Evolutionary conservation across 2,113 vertebrate species (phyloP), one percentile per base, ranked within the genome.

Genomic region (Zootoca vivipara): DNA sequence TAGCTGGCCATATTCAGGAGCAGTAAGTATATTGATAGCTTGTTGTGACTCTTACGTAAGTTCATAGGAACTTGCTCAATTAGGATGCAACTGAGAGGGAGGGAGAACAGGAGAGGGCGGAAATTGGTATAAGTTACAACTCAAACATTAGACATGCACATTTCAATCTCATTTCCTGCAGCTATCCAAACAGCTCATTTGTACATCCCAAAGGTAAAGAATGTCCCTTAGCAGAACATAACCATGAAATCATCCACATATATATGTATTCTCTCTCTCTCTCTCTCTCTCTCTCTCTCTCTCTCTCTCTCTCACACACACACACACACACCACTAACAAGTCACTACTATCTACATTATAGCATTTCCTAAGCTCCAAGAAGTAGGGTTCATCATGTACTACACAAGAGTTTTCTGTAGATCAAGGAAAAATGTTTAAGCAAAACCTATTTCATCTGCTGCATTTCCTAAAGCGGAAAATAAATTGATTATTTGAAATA

Each of bases 111-210:
- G 20, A 74, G 6, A 46, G 20, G 62, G 16, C 8, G 7, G 84
- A 82, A 86, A 75, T 67, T 65, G 58, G 62, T 86, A 28, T 73
- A 70, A 78, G 20, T 84, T 78, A 81, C 56, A 78, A 70, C 65
- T 84, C 35, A 72, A 15, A 79, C 20, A 82, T 67, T 64, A 83
- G 22, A 82, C 22, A 6, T 40, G 78, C 42, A 38, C 33, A 82
- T 77, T 82, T 58, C 58, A n/a, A 18, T 38, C 12, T 35, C 70
- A 77, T 77, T 82, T 80, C 73, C 62, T 52, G 15, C 72, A 77
- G 30, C 33, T 62, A 62, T 33, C 33, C 42, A 83, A 56, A 75
- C 20, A 78, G 83, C n/a, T 56, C 40, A 78, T 40, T 40, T 4
- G 1, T 24, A 56, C 9, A 0, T 56, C 38, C 7, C 58, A 33